Conservation (phyloP, 1,140 invertebrate genomes). For the Lethrus apterus region DNA sequence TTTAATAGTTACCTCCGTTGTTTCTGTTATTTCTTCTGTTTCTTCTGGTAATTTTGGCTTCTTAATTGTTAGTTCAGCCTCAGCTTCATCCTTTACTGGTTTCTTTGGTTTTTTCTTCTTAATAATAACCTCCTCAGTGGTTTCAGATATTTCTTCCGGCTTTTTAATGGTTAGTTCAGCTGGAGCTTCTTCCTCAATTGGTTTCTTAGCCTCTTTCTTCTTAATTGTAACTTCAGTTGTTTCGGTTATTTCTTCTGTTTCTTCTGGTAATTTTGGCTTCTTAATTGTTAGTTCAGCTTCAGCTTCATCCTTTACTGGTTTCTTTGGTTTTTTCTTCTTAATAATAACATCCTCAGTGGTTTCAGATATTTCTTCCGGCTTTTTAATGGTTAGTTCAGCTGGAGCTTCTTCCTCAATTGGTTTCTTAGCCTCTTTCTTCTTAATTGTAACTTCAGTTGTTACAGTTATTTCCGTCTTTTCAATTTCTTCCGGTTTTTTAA, state of each 20-base stretch:
- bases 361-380: slow-evolving; percentile 12
- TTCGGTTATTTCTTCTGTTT: slow-evolving; percentile 25
- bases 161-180: slow-evolving; percentile 45
- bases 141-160: slow-evolving; percentile 30
- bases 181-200: slow-evolving; percentile 41
- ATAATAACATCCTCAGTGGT: slow-evolving; percentile 16
- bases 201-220: slow-evolving; percentile 33
- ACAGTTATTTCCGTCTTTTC: slow-evolving; percentile 37
- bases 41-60: slow-evolving; percentile 26
- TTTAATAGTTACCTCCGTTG: slow-evolving; percentile 18
- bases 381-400: slow-evolving; percentile 35
- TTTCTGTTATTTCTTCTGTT: slow-evolving; percentile 18
- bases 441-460: slow-evolving; percentile 19
- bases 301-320: slow-evolving; percentile 23
- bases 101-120: slow-evolving; percentile 44
- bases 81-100: slow-evolving; percentile 33
- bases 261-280: slow-evolving; percentile 21
- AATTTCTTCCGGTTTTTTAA: slow-evolving; percentile 41
- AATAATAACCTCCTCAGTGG: slow-evolving; percentile 33
- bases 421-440: slow-evolving; percentile 22
- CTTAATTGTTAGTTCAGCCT: slow-evolving; percentile 32
- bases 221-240: slow-evolving; percentile 20
- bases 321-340: slow-evolving; percentile 20
- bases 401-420: slow-evolving; percentile 29
- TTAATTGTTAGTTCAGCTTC: slow-evolving; percentile 21